A percentile compares a stretch with the other conserved stretches of the same genome.
These are phyloP conservation scores for Conus betulinus DNA, from an alignment of 1,140 invertebrate species.

Conservation along the genomic window DNA sequence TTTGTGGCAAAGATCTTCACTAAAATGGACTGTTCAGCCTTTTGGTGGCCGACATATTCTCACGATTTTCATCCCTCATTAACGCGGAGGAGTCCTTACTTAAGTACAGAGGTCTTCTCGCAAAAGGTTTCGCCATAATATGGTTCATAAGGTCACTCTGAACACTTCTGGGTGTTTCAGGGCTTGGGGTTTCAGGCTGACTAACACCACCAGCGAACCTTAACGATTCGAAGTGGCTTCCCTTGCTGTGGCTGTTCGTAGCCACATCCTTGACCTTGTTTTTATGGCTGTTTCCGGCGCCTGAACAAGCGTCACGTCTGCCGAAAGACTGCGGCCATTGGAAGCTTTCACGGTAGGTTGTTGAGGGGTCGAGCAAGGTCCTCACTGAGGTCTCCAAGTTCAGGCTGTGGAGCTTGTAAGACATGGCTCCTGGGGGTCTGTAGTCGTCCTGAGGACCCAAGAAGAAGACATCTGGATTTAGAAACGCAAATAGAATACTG, in stretches of 20 bases:
- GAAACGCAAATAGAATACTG: too few species aligned
- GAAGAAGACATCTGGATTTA: too few species aligned
- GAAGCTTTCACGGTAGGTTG: constrained; percentile 27
- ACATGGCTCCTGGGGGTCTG: constrained; percentile 6
- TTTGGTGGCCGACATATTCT: background rate
- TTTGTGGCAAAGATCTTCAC: too few species aligned
- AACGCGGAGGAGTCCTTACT: background rate
- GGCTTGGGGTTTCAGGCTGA: background rate
- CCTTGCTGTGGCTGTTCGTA: background rate
- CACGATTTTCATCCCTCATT: background rate
- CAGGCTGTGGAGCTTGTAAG: constrained; percentile 17
- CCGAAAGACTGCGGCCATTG: background rate
- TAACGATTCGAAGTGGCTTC: background rate
- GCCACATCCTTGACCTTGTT: background rate
- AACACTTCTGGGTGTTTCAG: background rate
- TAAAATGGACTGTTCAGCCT: background rate
- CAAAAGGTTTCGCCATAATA: background rate
- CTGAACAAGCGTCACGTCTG: background rate
- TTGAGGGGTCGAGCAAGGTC: background rate
- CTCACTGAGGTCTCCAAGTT: constrained; percentile 15
- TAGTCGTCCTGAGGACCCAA: constrained; percentile 11
- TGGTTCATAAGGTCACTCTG: background rate
- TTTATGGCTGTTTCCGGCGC: background rate
- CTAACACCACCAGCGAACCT: background rate
- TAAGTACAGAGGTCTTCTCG: background rate